Evolutionary conservation across 2,797 vertebrate species (phyloP).

Genomic region (Corythornis leucogaster): DNA sequence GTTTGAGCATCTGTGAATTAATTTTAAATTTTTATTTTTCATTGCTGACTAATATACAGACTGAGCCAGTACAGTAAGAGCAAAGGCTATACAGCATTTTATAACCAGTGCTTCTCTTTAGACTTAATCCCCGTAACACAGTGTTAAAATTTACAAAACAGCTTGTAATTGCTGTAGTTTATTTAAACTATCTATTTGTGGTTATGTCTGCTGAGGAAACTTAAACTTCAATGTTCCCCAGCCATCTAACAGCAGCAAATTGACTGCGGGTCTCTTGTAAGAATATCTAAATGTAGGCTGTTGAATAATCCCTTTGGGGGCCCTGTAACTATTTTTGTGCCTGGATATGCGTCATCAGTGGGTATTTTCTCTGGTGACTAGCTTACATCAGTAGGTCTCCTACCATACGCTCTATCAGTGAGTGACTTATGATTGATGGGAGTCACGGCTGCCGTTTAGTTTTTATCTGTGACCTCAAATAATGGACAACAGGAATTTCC

Average conservation of each 20-base stretch:
- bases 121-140: conserved; percentile 46
- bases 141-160: conserved; percentile 71
- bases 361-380: conserved; percentile 99
- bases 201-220: conserved; percentile 77
- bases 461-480: conserved; percentile 84
- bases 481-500: conserved; percentile 88
- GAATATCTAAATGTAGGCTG: conserved; percentile 96
- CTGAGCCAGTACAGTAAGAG: conserved; percentile 22
- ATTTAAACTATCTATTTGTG: conserved; percentile 78
- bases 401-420: conserved; percentile 92
- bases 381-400: conserved; percentile 98
- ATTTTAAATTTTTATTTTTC: conserved; percentile 31
- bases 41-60: neutral
- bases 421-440: conserved; percentile 94
- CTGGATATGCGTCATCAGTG: conserved; percentile 99
- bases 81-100: conserved; percentile 31
- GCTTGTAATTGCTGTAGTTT: conserved; percentile 67
- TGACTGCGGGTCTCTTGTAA: conserved; percentile 85
- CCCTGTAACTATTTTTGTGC: conserved; percentile 98
- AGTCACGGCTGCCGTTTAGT: conserved; percentile 85
- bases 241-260: conserved; percentile 73
- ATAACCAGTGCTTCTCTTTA: conserved; percentile 46
- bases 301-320: conserved; percentile 96
- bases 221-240: conserved; percentile 74
- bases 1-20: neutral